Evolutionary conservation across 2,113 vertebrate species (phyloP).

Genomic region (Noturus placidus): DNA sequence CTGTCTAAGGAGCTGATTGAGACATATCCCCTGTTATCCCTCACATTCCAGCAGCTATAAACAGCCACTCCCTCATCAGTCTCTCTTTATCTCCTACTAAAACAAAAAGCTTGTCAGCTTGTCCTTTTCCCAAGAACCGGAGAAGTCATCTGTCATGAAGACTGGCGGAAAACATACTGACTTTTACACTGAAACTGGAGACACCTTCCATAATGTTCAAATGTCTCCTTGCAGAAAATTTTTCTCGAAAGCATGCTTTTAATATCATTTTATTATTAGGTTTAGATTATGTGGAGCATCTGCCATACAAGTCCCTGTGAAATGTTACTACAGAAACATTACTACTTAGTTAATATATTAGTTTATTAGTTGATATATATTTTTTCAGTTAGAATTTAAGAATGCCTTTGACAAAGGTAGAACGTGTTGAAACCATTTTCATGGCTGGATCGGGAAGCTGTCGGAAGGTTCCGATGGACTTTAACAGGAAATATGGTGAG

Average conservation of each 20-base stretch:
- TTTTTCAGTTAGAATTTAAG: no score
- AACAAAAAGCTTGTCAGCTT: not conserved
- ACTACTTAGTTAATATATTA: no score
- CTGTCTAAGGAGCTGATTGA: no score
- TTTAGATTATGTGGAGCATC: not conserved
- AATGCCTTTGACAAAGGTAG: no score
- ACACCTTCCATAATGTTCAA: not conserved
- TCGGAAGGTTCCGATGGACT: no score
- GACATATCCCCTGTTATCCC: not conserved
- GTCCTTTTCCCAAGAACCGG: not conserved
- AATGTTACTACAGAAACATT: not conserved
- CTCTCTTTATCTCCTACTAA: not conserved
- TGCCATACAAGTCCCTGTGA: not conserved
- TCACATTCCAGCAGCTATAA: not conserved
- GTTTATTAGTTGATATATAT: no score
- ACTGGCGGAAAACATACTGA: not conserved
- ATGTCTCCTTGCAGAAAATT: not conserved
- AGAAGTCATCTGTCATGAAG: not conserved
- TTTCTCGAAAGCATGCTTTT: not conserved
- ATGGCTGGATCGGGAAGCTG: no score
- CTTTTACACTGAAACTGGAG: not conserved
- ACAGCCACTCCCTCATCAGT: not conserved
- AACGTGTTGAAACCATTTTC: no score
- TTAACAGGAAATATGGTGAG: no score
- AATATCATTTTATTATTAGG: not conserved